Base-by-base conservation (phyloP, 2,113 vertebrate species). In the Cervus canadensis region DNA sequence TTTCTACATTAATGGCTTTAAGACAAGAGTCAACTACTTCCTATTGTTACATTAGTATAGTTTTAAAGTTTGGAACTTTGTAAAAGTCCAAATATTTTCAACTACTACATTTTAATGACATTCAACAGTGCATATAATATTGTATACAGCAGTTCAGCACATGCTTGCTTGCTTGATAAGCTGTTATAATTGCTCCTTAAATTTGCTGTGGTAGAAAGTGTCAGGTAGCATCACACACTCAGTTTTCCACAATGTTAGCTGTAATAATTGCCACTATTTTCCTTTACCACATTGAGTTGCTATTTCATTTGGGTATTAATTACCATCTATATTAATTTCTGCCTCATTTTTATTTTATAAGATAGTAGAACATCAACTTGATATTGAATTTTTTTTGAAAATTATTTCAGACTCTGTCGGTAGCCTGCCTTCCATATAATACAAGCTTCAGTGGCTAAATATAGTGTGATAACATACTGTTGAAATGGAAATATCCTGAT, bases 101-200 rank as follows among this genome's bases (percentile, higher is more conserved):
- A 85, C 71, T 95, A 15, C 14, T 94, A 36, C 40, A 94, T 95
- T 92, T 95, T 96, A 98, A 90, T 96, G 57, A 83, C 25, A 85
- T 85, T 96, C 92, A 96, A 95, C 30, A 64, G 12, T 60, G 16
- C 26, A 92, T 82, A 88, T 21, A 9, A 93, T 95, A 87, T 90
- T 95, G 30, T 95, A 62, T 81, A 50, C 23, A 89, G 40, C 0
- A 28, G 25, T 85, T 87, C 25, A 94, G n/a, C 17, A 97, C 95
- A 93, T 94, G 48, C 15, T 88, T 96, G 67, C 90, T 67, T 92
- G 48, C 15, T 88, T 96, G 50, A 91, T 67, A 94, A 89, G 88
- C 95, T 97, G 23, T 81, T 91, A 95, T 78, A 96, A 96, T 96
- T 97, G n/a, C 54, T 95, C 54, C 86, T 97, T 91, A 95, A 94